Evolutionary conservation across 2,888 invertebrate species (phyloP), one percentile per base, ranked within the genome.

Genomic region (Entomobrya proxima): DNA sequence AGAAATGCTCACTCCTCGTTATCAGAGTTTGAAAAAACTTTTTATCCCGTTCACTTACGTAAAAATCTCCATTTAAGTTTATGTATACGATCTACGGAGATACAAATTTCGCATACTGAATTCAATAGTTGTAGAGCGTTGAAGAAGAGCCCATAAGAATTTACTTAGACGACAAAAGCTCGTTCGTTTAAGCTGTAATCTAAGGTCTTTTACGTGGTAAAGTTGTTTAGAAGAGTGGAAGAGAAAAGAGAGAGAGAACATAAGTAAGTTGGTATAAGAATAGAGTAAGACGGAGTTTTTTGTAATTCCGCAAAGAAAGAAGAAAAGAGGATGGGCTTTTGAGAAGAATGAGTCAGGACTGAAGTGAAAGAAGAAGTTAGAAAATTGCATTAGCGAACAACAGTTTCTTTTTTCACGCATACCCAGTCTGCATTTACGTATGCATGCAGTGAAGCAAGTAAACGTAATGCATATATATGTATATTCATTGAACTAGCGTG

Each of bases 351-450:
- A 79, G 81, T 61, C 52, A 85, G 64, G 85, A 85, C 61, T 47
- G n/a, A 72, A 72, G 72, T 2, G 32, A 72, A 69, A 69, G 64
- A 32, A 61, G 67, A 69, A 69, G 77, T 58, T 76, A 27, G 77
- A 78, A 79, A 85, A 78, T 78, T 74, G 69, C 61, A 85, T 78
- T 85, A 85, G 72, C 72, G 47, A 85, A 85, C 78, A 78, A 78
- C 85, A 85, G 85, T 74, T 61, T 44, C 58, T 64, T 85, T 69
- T 61, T 78, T 85, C 85, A 85, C 85, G 78, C 84, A 84, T 69
- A 72, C 64, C 74, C 72, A 78, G 74, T 72, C 85, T 85, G 61
- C 74, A 64, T 64, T 52, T 44, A 76, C 27, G 47, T 64, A 64
- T 64, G 75, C 85, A 80, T 79, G 67, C 80, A 80, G 50, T 32